phyloP scores from a whole-genome alignment of 1,140 invertebrate species.

The Rhyzopertha dominica region DNA sequence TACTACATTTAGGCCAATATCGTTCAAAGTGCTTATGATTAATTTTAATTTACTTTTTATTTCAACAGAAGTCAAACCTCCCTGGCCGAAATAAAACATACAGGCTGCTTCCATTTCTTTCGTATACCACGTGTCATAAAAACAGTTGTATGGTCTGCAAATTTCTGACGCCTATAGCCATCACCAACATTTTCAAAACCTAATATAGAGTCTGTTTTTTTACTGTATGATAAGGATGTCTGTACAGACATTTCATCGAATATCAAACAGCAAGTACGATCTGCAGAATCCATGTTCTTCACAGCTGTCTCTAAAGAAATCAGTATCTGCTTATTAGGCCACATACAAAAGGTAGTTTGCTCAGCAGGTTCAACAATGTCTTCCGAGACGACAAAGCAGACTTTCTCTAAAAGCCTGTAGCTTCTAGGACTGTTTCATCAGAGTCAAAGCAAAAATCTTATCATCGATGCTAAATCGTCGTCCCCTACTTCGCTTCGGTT shows the following conservation, averaged over 20 bases:
- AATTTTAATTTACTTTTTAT: too few relatives aligned
- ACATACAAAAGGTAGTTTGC: constrained; percentile 18
- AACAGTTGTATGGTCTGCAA: too few relatives aligned
- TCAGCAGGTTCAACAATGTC: constrained; percentile 16
- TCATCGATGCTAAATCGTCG: constrained; percentile 12
- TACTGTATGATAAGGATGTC: constrained; percentile 22
- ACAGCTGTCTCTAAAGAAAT: constrained; percentile 13
- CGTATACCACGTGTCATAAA: too few relatives aligned
- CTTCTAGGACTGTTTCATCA: constrained; percentile 20
- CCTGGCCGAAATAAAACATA: too few relatives aligned
- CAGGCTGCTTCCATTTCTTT: too few relatives aligned
- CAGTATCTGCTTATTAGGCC: constrained; percentile 23
- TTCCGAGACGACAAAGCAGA: constrained; percentile 21
- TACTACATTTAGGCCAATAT: too few relatives aligned
- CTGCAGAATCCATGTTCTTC: constrained; percentile 14
- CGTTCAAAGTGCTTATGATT: too few relatives aligned
- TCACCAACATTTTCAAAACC: too few relatives aligned
- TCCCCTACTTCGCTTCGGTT: too few relatives aligned
- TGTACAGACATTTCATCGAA: constrained; percentile 37
- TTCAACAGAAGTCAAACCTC: too few relatives aligned
- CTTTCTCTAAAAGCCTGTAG: constrained; percentile 17
- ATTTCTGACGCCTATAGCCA: too few relatives aligned
- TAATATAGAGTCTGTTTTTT: constrained; percentile 20
- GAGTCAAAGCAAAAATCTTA: constrained; percentile 23
- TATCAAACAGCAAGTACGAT: constrained; percentile 29